phyloP scores from a whole-genome alignment of 2,113 vertebrate genomes.

The Burhinus oedicnemus region DNA sequence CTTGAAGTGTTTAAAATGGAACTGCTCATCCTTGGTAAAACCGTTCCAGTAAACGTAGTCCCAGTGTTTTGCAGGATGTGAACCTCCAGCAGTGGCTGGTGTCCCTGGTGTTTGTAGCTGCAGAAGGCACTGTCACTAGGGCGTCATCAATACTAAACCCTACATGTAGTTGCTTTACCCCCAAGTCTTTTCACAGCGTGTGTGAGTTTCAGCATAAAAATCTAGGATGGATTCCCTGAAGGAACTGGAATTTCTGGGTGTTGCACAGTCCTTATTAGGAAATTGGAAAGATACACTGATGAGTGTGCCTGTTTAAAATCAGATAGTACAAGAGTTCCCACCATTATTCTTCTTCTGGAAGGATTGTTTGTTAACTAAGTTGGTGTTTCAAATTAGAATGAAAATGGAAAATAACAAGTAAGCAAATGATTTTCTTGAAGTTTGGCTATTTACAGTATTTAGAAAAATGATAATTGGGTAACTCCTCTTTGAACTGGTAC shows the following conservation, averaged over 20 bases:
- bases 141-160: background rate
- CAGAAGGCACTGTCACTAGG: background rate
- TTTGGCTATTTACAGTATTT: background rate
- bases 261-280: slow-evolving; percentile 68
- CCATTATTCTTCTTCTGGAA: slow-evolving; percentile 33
- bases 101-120: background rate
- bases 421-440: background rate
- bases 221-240: slow-evolving; percentile 41
- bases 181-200: slow-evolving; percentile 27
- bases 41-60: background rate
- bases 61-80: background rate
- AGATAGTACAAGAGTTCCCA: slow-evolving; percentile 57
- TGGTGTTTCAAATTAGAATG: slow-evolving; percentile 47
- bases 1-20: slow-evolving; percentile 6
- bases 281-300: slow-evolving; percentile 48
- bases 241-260: slow-evolving; percentile 65
- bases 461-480: background rate
- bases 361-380: slow-evolving; percentile 9
- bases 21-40: background rate
- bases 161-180: background rate
- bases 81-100: background rate
- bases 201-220: slow-evolving; percentile 5
- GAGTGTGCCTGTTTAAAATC: slow-evolving; percentile 66
- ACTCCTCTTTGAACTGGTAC: background rate
- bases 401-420: slow-evolving; percentile 25